A percentile compares a stretch with the other conserved stretches of the same genome.
These are phyloP conservation scores for Orientallactaga bullata DNA, from an alignment of 2,113 vertebrate species.

Conservation along the genomic window DNA sequence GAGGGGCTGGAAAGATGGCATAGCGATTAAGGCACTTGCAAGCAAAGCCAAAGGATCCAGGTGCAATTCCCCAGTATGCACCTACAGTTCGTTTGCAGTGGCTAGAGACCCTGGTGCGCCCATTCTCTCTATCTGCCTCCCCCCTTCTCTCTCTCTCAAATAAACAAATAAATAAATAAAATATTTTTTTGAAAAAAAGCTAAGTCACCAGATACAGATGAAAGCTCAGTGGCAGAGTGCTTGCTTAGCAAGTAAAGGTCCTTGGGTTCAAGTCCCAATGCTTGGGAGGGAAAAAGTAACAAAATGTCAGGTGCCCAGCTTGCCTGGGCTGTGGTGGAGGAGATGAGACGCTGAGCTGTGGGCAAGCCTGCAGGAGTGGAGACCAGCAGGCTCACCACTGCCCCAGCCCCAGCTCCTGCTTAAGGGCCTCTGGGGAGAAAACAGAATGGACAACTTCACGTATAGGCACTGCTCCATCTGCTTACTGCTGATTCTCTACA, in stretches of 20 bases:
- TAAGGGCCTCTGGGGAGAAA: neutral
- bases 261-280: neutral
- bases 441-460: neutral
- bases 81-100: no score
- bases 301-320: neutral
- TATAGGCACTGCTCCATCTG: neutral
- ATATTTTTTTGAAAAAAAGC: no score
- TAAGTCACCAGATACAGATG: neutral
- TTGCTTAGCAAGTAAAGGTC: neutral
- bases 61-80: no score
- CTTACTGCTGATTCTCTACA: neutral
- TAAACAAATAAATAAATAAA: no score
- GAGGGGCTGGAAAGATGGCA: no score
- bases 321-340: neutral
- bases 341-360: neutral
- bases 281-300: no score
- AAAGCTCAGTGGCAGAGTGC: neutral
- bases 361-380: neutral
- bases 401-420: rapidly evolving
- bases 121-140: no score
- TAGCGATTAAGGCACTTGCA: no score
- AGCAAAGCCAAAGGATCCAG: no score
- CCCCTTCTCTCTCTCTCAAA: no score
- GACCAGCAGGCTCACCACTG: no score
- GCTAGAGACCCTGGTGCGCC: no score